Base-by-base conservation (phyloP, 2,888 invertebrate species). In the Scaptomyza polygonia region DNA sequence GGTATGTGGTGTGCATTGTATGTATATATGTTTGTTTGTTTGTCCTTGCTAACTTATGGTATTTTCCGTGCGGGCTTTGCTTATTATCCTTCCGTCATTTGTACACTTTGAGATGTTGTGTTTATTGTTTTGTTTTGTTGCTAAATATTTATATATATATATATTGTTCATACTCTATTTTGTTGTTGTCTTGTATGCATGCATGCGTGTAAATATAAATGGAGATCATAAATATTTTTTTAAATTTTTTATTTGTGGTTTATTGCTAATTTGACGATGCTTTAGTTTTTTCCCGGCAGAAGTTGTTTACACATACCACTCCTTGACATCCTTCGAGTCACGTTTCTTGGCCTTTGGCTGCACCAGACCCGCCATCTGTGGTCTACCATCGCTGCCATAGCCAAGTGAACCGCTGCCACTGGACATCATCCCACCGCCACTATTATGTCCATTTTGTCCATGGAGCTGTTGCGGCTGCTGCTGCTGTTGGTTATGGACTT, bases 261-360 rank as follows among this genome's bases (percentile, higher is more conserved):
- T 88, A 88, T 88, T 88, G 89, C 88, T 89, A 90, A 89, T 88
- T 89, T 89, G 88, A 90, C 86, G 67, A 47, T 61, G 47, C 5
- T 21, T 32, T 32, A 5, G n/a, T 2, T 61, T 49, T 29, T 16
- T 8, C 5, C 34, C 39, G 47, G 25, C 18, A 18, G 6, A 42
- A 32, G 14, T 14, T 36, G 3, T 3, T 34, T 96, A 97, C 92
- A 98, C 98, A 92, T 98, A 98, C 98, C 98, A 98, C 94, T 98
- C 98, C 93, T 98, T 98, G 91, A 98, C 96, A 91, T 97, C 97
- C 93, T 97, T 97, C 71, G 96, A 94, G 91, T 95, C 94, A 72
- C 95, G 94, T 89, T 96, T 96, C 92, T 95, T 93, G 64, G 93
- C 93, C 89, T 93, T 92, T 18, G 91, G 91, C 40, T 93, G 92